Base-by-base conservation (phyloP, 2,113 vertebrate genomes). In the Argyrosomus japonicus region DNA sequence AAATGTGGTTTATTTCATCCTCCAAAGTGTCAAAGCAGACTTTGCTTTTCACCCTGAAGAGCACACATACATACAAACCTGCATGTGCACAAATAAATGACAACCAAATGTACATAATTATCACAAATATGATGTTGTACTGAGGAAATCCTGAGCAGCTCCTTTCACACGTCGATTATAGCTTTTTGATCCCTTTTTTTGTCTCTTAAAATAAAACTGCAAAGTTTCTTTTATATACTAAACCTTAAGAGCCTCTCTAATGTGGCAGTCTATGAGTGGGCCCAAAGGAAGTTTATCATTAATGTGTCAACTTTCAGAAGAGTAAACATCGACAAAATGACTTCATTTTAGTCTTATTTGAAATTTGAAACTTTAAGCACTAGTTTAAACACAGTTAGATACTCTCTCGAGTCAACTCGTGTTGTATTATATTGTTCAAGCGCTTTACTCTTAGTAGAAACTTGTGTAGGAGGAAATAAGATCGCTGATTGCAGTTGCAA, bases 61-160 rank as follows among this genome's bases (percentile, higher is more conserved):
- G 32, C 15, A 8, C 5, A 14, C 6, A 14, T 27, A 14, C n/a
- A 48, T 18, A 25, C 29, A 18, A 75, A 56, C 12, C 25, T 19
- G 10, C 51, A 47, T 21, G 36, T 18, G 19, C 5, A 19, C 13
- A 25, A 54, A 29, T 36, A 63, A 50, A 53, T 25, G 47, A 3
- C 3, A 5, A n/a, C 21, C n/a, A 18, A 43, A 54, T 64, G 21
- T 45, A 18, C n/a, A 70, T 23, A 54, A 65, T 77, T 61, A 36
- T 27, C 32, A 54, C 25, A n/a, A 48, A 56, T 67, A 57, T 60
- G 23, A 86, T 70, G 27, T 23, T 67, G 27, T 18, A 62, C 6
- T 32, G 14, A 71, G n/a, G 8, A 71, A 67, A 51, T 77, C 18
- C 68, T 53, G 40, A 54, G 54, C 18, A 60, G 14, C 56, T 57